Evolutionary conservation across 2,113 vertebrate species (phyloP).

Genomic region (Limnothrissa miodon): DNA sequence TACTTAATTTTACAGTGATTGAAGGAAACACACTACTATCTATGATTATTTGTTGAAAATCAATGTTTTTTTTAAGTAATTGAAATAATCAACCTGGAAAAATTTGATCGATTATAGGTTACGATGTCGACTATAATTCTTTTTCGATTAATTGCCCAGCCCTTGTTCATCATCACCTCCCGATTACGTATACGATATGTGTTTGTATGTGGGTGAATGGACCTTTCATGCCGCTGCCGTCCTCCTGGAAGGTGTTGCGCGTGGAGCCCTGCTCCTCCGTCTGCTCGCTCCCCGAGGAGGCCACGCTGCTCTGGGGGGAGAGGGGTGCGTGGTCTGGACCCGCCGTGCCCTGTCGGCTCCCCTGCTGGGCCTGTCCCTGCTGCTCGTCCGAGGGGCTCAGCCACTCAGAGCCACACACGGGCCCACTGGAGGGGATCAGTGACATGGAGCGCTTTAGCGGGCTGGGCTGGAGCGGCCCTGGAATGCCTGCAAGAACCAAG

Average conservation of each 20-base stretch:
- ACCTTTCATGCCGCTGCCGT: constrained; percentile 97
- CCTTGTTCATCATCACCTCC: too few relatives aligned
- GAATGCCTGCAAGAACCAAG: constrained; percentile 60
- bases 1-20: too few relatives aligned
- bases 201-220: constrained; percentile 23
- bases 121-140: too few relatives aligned
- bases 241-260: constrained; percentile 92
- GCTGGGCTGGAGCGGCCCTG: constrained; percentile 84
- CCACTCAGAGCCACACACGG: constrained; percentile 82
- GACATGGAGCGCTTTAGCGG: constrained; percentile 87
- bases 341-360: constrained; percentile 72
- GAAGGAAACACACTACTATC: too few relatives aligned
- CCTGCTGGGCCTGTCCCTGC: constrained; percentile 66
- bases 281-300: constrained; percentile 93
- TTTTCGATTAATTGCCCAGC: too few relatives aligned
- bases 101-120: too few relatives aligned
- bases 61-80: too few relatives aligned
- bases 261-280: constrained; percentile 82
- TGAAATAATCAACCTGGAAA: too few relatives aligned
- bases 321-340: constrained; percentile 87
- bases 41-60: too few relatives aligned
- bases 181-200: too few relatives aligned
- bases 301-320: constrained; percentile 92
- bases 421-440: constrained; percentile 78
- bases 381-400: constrained; percentile 57